Evolutionary conservation across 2,888 invertebrate species (phyloP).

Genomic region (Chrysotoxum bicinctum): DNA sequence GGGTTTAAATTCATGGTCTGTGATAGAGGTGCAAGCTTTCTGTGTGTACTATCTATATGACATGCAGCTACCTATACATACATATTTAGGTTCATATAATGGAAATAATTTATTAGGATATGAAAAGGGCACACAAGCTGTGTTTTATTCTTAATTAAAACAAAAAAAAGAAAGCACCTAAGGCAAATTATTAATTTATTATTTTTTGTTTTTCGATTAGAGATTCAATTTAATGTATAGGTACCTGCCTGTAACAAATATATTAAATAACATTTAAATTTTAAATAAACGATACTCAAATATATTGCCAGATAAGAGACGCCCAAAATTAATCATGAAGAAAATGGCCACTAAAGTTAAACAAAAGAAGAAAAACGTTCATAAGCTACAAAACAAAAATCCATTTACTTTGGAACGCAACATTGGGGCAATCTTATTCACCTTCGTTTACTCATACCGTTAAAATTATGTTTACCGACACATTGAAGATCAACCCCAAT

Average conservation of each 20-base stretch:
- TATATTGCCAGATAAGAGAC: constrained; percentile 59
- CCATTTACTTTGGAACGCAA: constrained; percentile 65
- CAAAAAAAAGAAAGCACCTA: not conserved
- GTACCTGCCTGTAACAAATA: not conserved
- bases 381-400: constrained; percentile 55
- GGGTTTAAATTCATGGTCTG: constrained; percentile 49
- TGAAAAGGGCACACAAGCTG: not conserved
- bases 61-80: no score
- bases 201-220: not conserved
- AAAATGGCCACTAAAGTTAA: constrained; percentile 68
- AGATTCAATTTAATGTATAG: not conserved
- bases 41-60: not conserved
- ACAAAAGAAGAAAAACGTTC: constrained; percentile 55
- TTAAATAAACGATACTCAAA: constrained; percentile 45
- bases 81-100: not conserved
- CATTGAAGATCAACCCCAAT: constrained; percentile 72
- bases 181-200: not conserved
- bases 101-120: not conserved
- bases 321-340: constrained; percentile 70
- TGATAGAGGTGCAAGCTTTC: not conserved
- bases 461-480: constrained; percentile 65
- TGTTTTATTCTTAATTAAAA: not conserved
- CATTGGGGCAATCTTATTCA: constrained; percentile 69
- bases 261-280: constrained; percentile 45
- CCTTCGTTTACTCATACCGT: constrained; percentile 65